A percentile compares a stretch with the other conserved stretches of the same genome.
Evolutionary conservation across 37 sponge, comb jelly and placozoan genomes (phyloP).

Genomic region (Mnemiopsis leidyi): DNA sequence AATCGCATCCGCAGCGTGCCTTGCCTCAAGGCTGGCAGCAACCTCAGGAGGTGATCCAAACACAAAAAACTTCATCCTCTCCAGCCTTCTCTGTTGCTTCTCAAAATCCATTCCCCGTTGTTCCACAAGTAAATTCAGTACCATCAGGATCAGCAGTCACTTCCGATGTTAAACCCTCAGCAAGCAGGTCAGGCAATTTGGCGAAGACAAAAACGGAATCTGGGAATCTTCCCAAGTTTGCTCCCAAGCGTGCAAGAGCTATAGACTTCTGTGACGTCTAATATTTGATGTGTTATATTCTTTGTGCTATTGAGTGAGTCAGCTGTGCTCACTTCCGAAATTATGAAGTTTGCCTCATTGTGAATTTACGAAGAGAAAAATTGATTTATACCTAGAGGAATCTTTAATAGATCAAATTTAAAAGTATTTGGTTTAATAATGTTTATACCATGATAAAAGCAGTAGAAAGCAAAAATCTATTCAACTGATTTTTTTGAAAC

Average conservation of each 20-base stretch:
- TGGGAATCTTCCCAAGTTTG: background rate
- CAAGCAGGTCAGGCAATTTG: background rate
- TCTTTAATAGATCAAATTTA: no score
- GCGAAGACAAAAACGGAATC: background rate
- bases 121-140: background rate
- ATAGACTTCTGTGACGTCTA: slow-evolving; percentile 37
- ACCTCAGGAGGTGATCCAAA: background rate
- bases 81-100: background rate
- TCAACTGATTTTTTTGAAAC: no score
- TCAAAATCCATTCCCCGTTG: no score
- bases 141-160: background rate
- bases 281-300: no score
- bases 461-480: no score
- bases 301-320: no score
- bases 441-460: no score
- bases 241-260: slow-evolving; percentile 16
- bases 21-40: slow-evolving; percentile 10
- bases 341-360: no score
- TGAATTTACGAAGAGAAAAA: no score
- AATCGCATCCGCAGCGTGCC: background rate
- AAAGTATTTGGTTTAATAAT: no score
- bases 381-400: no score
- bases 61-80: background rate
- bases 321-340: no score
- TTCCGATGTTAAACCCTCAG: background rate